These are phyloP conservation scores for Acanthurus tractus DNA, from an alignment of 2,797 vertebrate genomes.

Conservation along the genomic window DNA sequence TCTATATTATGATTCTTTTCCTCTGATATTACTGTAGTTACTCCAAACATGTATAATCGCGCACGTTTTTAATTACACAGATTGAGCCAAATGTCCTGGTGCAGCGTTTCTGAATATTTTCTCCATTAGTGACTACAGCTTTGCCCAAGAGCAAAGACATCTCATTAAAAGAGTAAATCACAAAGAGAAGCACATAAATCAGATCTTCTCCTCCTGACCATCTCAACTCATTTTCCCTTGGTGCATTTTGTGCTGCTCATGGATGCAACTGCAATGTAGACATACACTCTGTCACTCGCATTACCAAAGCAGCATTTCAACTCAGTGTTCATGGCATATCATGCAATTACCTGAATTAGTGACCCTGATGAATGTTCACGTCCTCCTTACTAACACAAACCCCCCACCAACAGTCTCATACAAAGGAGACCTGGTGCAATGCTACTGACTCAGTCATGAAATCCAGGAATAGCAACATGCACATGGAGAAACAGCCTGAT, in stretches of 20 bases:
- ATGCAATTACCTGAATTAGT: slow-evolving; percentile 38
- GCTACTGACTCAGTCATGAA: slow-evolving; percentile 64
- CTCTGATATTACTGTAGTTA: slow-evolving; percentile 18
- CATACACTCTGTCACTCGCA: slow-evolving; percentile 33
- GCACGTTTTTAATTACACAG: slow-evolving; percentile 5
- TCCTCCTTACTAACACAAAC: slow-evolving; percentile 4
- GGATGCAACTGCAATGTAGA: slow-evolving; percentile 24
- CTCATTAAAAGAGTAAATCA: not conserved
- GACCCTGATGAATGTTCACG: slow-evolving; percentile 51
- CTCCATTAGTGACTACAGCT: not conserved
- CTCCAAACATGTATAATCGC: slow-evolving; percentile 7
- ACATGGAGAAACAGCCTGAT: slow-evolving; percentile 72
- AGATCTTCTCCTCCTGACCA: slow-evolving; percentile 14
- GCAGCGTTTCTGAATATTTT: not conserved
- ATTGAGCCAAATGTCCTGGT: not conserved
- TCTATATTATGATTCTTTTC: not conserved
- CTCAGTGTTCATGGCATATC: slow-evolving; percentile 54
- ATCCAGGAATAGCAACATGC: slow-evolving; percentile 78
- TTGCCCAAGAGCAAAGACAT: slow-evolving; percentile 9
- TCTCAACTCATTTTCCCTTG: slow-evolving; percentile 1
- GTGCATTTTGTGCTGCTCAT: slow-evolving; percentile 34
- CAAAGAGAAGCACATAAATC: slow-evolving; percentile 18
- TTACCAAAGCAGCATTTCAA: slow-evolving; percentile 42
- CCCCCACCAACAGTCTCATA: slow-evolving; percentile 10
- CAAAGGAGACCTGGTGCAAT: slow-evolving; percentile 68